These are phyloP conservation scores for Listronotus bonariensis DNA, from an alignment of 1,140 invertebrate species.

Conservation along the genomic window DNA sequence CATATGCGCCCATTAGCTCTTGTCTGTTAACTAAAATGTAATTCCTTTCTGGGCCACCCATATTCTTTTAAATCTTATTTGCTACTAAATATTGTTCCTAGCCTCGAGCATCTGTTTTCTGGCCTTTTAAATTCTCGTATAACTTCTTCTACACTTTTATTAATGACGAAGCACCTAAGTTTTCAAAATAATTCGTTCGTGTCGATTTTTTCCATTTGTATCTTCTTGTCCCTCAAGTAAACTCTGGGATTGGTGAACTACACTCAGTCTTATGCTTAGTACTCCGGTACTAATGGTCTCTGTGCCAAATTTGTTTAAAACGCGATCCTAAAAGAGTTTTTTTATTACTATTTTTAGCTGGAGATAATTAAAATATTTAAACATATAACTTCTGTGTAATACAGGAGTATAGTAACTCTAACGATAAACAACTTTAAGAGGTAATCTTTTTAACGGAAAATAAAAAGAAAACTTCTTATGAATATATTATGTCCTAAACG, in stretches of 20 bases:
- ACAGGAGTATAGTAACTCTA: too few relatives aligned
- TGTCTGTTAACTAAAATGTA: too few relatives aligned
- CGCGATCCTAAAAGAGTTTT: slow-evolving; percentile 37
- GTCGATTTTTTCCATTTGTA: slow-evolving; percentile 9
- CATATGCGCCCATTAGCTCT: too few relatives aligned
- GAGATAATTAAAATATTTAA: too few relatives aligned
- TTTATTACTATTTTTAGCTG: neutral
- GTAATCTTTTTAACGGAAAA: too few relatives aligned
- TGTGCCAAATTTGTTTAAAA: slow-evolving; percentile 47
- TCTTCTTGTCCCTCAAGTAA: slow-evolving; percentile 37
- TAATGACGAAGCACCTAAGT: slow-evolving; percentile 42
- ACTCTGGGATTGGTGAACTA: slow-evolving; percentile 49
- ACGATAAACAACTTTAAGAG: too few relatives aligned
- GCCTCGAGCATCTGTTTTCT: slow-evolving; percentile 48
- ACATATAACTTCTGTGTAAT: too few relatives aligned
- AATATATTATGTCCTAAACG: too few relatives aligned
- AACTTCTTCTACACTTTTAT: slow-evolving; percentile 51
- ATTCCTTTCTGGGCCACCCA: too few relatives aligned
- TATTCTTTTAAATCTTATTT: too few relatives aligned
- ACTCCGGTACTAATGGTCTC: slow-evolving; percentile 44
- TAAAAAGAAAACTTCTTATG: too few relatives aligned
- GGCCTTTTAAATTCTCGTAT: slow-evolving; percentile 48
- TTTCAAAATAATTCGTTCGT: slow-evolving; percentile 41
- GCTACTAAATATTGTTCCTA: slow-evolving; percentile 40
- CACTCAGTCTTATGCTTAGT: slow-evolving; percentile 41